phyloP scores from a whole-genome alignment of 2,113 vertebrate genomes.

The Hipposideros armiger region DNA sequence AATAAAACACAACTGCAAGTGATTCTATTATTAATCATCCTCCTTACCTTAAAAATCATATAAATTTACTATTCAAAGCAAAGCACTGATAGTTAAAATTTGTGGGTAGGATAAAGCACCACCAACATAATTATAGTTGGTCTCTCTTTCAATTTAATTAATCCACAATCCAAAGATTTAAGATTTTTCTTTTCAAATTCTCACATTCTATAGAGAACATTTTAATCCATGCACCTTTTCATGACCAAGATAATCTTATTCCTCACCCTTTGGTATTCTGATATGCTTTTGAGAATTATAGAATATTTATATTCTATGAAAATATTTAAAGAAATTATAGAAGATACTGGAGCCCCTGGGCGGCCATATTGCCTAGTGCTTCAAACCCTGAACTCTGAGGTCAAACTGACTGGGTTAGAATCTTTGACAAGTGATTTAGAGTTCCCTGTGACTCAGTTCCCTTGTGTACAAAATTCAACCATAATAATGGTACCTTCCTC shows the following conservation, averaged over 20 bases:
- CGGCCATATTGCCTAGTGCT: neutral
- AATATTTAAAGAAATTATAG: neutral
- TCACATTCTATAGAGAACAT: neutral
- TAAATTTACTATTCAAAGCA: neutral
- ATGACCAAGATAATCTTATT: neutral
- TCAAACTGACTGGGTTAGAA: neutral
- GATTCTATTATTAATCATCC: neutral
- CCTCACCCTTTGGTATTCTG: neutral
- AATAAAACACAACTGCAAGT: neutral
- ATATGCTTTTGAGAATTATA: neutral
- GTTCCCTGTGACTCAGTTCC: neutral
- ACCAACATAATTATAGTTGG: neutral
- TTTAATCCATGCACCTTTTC: neutral
- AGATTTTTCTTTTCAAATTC: neutral
- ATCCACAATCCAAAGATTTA: neutral
- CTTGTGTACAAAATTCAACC: neutral
- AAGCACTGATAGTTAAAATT: neutral
- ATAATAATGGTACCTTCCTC: neutral
- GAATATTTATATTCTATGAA: neutral
- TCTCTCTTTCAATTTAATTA: neutral
- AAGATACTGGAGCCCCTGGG: rapidly evolving
- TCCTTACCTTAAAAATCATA: neutral
- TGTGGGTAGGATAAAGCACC: neutral
- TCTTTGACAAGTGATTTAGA: neutral
- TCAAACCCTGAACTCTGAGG: neutral